phyloP scores from a whole-genome alignment of 2,888 invertebrate genomes.

The Troides oblongomaculatus region DNA sequence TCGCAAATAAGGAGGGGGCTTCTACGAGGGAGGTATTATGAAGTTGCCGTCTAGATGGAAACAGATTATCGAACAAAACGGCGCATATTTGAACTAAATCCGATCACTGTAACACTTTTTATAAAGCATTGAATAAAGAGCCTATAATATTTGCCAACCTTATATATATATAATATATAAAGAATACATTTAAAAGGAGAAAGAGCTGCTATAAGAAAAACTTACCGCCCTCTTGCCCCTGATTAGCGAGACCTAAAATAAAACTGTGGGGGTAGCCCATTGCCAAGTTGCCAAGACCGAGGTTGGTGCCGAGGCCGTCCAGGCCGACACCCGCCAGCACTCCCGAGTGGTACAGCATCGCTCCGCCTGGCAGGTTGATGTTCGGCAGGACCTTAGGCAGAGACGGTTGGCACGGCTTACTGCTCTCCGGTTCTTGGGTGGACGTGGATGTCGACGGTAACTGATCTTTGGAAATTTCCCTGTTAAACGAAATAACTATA shows the following conservation, averaged over 20 bases:
- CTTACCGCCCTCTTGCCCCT: conserved; percentile 72
- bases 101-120: too few species aligned
- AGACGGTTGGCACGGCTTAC: conserved; percentile 53
- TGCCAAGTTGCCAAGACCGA: conserved; percentile 67
- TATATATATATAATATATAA: too few species aligned
- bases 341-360: conserved; percentile 68
- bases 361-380: conserved; percentile 69
- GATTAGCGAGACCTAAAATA: conserved; percentile 71
- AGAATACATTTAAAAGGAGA: background rate
- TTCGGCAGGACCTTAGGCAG: conserved; percentile 65
- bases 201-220: conserved; percentile 7
- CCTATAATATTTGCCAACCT: too few species aligned
- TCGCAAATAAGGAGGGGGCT: too few species aligned
- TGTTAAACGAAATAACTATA: conserved; percentile 34
- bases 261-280: conserved; percentile 76
- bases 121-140: too few species aligned
- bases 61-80: too few species aligned
- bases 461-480: conserved; percentile 56
- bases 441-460: conserved; percentile 65
- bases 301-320: conserved; percentile 63
- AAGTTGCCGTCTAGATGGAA: too few species aligned
- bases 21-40: too few species aligned
- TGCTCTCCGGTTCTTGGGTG: conserved; percentile 65
- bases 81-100: too few species aligned
- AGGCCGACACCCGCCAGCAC: conserved; percentile 57